Evolutionary conservation across 2,888 invertebrate species (phyloP).

Genomic region (Andrena flavipes): DNA sequence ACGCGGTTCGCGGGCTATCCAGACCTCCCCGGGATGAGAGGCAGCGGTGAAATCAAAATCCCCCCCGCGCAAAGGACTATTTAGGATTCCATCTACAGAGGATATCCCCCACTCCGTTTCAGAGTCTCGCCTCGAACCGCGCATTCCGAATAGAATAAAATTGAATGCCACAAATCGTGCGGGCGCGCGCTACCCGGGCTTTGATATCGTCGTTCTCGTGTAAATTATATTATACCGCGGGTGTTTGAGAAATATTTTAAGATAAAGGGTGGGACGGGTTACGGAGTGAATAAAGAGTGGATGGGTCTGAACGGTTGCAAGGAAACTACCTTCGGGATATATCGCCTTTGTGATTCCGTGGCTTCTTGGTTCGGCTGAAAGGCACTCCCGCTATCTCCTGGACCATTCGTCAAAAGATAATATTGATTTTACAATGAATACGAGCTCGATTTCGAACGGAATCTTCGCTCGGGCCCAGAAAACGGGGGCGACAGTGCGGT

Average conservation of each 20-base stretch:
- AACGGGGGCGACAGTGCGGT: background rate
- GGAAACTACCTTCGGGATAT: background rate
- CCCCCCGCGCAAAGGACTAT: constrained; percentile 27
- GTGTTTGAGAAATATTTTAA: constrained; percentile 35
- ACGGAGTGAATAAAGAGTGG: background rate
- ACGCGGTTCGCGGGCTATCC: constrained; percentile 8
- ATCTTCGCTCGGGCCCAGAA: background rate
- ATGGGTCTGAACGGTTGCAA: background rate
- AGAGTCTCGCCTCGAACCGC: constrained; percentile 10
- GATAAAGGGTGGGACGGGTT: constrained; percentile 19
- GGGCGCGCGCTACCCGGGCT: background rate
- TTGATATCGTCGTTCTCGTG: constrained; percentile 23
- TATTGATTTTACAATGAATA: constrained; percentile 35
- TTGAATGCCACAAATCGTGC: constrained; percentile 47
- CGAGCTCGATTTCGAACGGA: background rate
- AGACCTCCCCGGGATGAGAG: background rate
- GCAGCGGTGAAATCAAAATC: constrained; percentile 40
- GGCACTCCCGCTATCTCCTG: background rate
- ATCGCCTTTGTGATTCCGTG: constrained; percentile 8
- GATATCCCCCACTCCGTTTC: constrained; percentile 7
- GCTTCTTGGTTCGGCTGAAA: constrained; percentile 4
- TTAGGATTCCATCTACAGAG: constrained; percentile 43
- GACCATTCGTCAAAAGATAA: constrained; percentile 31
- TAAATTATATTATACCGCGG: constrained; percentile 37
- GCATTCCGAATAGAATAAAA: constrained; percentile 44